phyloP scores from a whole-genome alignment of 2,113 vertebrate genomes.

The Pangasianodon hypophthalmus region DNA sequence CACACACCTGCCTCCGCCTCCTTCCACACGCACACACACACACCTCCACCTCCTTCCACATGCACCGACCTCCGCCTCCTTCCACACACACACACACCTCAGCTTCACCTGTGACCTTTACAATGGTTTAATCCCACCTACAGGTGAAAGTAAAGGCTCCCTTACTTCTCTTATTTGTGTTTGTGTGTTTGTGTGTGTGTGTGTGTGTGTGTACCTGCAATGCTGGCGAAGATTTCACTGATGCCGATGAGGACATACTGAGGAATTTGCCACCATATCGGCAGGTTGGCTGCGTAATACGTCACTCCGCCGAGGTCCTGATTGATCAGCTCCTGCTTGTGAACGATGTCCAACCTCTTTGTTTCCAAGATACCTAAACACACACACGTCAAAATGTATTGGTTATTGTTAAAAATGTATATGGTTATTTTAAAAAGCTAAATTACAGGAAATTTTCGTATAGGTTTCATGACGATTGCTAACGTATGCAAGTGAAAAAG shows the following conservation, averaged over 20 bases:
- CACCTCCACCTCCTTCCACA: not conserved
- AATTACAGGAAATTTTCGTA: not conserved
- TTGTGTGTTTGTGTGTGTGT: not conserved
- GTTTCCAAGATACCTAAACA: slow-evolving; percentile 90
- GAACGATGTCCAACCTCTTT: slow-evolving; percentile 83
- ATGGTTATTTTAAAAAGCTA: too few species aligned
- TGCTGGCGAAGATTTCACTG: slow-evolving; percentile 97
- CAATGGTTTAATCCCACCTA: not conserved
- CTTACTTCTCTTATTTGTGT: not conserved
- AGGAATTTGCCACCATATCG: slow-evolving; percentile 98
- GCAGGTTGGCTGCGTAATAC: slow-evolving; percentile 87
- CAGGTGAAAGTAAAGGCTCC: not conserved
- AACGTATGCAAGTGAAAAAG: not conserved
- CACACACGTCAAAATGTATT: not conserved
- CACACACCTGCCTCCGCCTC: too few species aligned
- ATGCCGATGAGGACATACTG: slow-evolving; percentile 95
- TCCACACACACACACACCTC: not conserved
- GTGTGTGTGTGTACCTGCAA: slow-evolving; percentile 80
- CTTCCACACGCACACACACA: not conserved
- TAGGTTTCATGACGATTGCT: not conserved
- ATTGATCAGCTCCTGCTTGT: slow-evolving; percentile 74
- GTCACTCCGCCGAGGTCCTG: slow-evolving; percentile 85
- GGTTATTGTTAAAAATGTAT: too few species aligned
- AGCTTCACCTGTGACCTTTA: not conserved
- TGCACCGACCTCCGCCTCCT: not conserved